Evolutionary conservation across 2,888 invertebrate species (phyloP).

Genomic region (Folsomia manolachei): DNA sequence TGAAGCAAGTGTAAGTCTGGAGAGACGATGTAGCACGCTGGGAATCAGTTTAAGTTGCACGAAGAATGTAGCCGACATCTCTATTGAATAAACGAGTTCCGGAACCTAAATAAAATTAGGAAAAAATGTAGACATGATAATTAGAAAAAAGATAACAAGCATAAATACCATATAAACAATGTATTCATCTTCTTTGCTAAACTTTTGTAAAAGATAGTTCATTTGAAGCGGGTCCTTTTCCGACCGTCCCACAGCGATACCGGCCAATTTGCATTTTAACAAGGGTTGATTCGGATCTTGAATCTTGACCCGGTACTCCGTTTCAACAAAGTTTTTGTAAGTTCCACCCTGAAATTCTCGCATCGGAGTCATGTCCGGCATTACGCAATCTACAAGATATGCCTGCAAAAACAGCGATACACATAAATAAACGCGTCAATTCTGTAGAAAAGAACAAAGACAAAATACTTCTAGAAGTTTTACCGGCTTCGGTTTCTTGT

Average conservation of each 20-base stretch:
- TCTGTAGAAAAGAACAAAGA: too few species aligned
- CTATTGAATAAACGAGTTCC: constrained; percentile 14
- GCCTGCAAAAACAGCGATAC: constrained; percentile 4
- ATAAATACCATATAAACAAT: constrained; percentile 19
- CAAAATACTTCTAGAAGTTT: too few species aligned
- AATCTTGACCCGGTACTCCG: constrained; percentile 9
- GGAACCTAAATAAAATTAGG: constrained; percentile 6
- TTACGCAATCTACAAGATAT: constrained; percentile 25
- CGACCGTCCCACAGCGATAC: neutral
- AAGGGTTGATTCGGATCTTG: constrained; percentile 15
- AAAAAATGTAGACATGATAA: neutral
- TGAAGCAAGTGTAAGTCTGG: constrained; percentile 12
- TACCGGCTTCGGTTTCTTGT: constrained; percentile 12
- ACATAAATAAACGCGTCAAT: neutral
- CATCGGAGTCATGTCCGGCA: constrained; percentile 14
- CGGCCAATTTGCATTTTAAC: constrained; percentile 25
- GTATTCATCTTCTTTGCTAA: constrained; percentile 26
- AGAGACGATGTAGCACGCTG: constrained; percentile 24
- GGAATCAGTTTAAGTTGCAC: constrained; percentile 26
- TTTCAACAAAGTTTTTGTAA: constrained; percentile 15
- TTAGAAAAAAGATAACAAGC: too few species aligned
- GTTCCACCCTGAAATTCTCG: constrained; percentile 14
- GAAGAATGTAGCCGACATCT: constrained; percentile 19
- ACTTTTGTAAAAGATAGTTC: constrained; percentile 25
- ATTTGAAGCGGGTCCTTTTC: constrained; percentile 13